Percentiles rank a stretch among this genome's conserved stretches.
Evolutionary conservation across 2,797 vertebrate genomes (phyloP).

Genomic region (Falco berigora): DNA sequence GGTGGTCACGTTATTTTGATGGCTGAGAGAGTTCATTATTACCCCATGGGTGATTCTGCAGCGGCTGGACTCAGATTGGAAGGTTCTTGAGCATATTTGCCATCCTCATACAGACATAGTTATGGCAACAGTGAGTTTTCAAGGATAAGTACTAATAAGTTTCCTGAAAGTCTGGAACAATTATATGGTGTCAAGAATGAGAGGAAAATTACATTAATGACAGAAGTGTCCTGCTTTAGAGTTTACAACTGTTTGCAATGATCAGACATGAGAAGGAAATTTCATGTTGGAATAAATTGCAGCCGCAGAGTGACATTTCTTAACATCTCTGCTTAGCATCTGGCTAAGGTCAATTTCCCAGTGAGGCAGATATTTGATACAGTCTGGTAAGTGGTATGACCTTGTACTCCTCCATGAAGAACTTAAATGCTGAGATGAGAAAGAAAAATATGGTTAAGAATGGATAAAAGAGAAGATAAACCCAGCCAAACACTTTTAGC

Average conservation of each 20-base stretch:
- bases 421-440: neutral
- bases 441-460: neutral
- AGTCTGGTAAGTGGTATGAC: neutral
- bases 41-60: neutral
- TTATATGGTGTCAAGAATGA: neutral
- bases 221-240: neutral
- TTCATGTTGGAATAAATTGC: neutral
- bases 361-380: neutral
- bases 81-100: neutral
- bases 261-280: neutral
- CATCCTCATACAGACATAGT: neutral
- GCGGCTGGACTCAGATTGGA: neutral
- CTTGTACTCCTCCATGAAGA: neutral
- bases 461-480: neutral
- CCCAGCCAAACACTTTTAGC: neutral
- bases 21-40: neutral
- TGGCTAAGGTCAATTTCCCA: neutral
- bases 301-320: neutral
- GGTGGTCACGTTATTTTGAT: neutral
- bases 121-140: neutral
- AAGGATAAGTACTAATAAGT: neutral
- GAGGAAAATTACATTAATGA: neutral
- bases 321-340: neutral
- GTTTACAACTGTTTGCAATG: neutral
- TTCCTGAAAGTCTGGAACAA: neutral